Conservation (phyloP, 2,113 vertebrate genomes). For the Cyanoderma ruficeps region DNA sequence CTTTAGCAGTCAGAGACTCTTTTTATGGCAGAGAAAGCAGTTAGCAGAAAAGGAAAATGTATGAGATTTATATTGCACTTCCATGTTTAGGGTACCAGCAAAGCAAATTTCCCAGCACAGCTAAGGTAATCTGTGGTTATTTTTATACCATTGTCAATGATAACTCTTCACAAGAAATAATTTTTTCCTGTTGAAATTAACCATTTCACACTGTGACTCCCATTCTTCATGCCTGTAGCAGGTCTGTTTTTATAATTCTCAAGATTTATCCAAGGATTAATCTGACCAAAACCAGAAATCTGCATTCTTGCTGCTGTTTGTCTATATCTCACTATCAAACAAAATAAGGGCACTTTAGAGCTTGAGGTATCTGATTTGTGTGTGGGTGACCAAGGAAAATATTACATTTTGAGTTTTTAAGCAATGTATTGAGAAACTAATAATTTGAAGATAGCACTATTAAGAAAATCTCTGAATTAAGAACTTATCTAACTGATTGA, state of each 20-base stretch:
- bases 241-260: background rate
- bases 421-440: background rate
- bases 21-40: conserved; percentile 29
- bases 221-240: background rate
- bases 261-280: background rate
- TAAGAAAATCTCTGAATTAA: background rate
- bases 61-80: background rate
- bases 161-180: background rate
- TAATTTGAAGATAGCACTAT: background rate
- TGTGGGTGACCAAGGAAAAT: background rate
- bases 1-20: background rate
- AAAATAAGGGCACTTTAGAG: background rate
- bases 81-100: background rate
- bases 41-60: conserved; percentile 6
- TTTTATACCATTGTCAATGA: background rate
- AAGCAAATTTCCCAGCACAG: background rate
- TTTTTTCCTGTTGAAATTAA: background rate
- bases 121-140: background rate
- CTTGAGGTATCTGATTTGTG: background rate
- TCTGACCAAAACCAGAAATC: background rate
- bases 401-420: background rate
- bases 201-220: background rate
- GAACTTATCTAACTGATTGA: background rate
- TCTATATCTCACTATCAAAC: background rate
- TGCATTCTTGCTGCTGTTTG: background rate